Conservation (phyloP, 2,113 vertebrate genomes). For the Notechis scutatus region DNA sequence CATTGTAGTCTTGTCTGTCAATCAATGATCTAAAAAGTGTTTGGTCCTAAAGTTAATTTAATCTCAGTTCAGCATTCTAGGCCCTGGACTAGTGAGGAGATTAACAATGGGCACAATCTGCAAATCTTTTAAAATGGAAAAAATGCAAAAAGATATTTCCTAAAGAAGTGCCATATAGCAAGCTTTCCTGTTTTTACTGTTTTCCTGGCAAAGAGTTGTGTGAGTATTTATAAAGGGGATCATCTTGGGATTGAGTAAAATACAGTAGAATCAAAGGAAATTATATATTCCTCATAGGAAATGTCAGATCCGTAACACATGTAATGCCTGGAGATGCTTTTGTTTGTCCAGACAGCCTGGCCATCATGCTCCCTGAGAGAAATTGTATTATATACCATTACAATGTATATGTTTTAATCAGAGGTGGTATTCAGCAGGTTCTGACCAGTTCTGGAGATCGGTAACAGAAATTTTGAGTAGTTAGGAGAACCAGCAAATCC, state of each 20-base stretch:
- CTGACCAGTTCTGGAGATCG: too few relatives aligned
- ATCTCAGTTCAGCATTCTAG: neutral
- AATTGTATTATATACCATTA: too few relatives aligned
- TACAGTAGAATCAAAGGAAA: neutral
- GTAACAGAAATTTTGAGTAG: too few relatives aligned
- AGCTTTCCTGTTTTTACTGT: neutral
- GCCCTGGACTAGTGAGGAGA: neutral
- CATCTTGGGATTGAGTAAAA: neutral
- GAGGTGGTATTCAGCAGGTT: too few relatives aligned
- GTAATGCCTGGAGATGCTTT: neutral
- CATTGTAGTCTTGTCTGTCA: too few relatives aligned
- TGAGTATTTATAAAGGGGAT: neutral
- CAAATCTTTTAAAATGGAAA: neutral
- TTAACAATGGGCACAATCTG: neutral
- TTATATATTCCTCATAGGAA: neutral
- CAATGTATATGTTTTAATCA: too few relatives aligned
- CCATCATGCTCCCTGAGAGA: neutral
- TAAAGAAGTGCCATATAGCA: neutral
- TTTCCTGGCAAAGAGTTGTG: neutral
- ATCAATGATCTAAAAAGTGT: too few relatives aligned
- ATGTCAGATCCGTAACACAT: neutral
- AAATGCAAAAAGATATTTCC: neutral
- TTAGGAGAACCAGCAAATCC: too few relatives aligned
- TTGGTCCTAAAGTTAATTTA: neutral
- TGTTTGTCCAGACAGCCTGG: neutral